These are phyloP conservation scores for Piezodorus guildinii DNA, from an alignment of 1,140 invertebrate genomes.

Conservation along the genomic window DNA sequence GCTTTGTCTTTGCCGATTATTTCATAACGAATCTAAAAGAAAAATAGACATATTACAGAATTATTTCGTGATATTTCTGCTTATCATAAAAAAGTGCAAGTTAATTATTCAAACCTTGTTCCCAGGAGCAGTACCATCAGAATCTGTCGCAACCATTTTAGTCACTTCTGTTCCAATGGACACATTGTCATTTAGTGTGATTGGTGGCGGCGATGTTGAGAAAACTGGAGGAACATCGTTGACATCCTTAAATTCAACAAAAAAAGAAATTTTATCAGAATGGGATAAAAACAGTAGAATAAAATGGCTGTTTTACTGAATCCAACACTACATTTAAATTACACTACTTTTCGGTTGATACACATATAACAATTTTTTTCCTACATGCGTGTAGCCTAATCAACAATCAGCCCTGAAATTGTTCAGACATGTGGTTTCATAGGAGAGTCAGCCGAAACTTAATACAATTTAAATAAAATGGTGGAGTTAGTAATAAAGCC, in stretches of 20 bases:
- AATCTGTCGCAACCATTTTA: slow-evolving; percentile 63
- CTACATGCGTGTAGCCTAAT: no score
- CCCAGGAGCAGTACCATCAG: slow-evolving; percentile 67
- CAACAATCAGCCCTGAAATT: no score
- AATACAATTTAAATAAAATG: no score
- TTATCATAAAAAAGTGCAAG: not conserved
- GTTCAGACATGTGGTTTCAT: no score
- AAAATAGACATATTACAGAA: not conserved
- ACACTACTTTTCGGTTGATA: no score
- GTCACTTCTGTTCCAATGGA: slow-evolving; percentile 67
- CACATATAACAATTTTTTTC: no score
- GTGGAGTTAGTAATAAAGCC: no score
- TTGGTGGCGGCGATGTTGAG: slow-evolving; percentile 61
- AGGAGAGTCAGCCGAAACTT: no score
- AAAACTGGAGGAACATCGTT: slow-evolving; percentile 83
- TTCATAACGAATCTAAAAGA: slow-evolving; percentile 55
- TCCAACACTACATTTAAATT: no score
- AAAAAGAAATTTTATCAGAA: not conserved
- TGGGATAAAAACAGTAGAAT: not conserved
- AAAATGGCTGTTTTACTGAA: no score
- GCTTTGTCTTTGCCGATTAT: slow-evolving; percentile 67
- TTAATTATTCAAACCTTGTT: slow-evolving; percentile 48
- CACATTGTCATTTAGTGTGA: slow-evolving; percentile 70
- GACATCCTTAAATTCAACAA: slow-evolving; percentile 44
- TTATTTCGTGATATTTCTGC: not conserved